Evolutionary conservation across 1,140 invertebrate species (phyloP), one percentile per base, ranked within the genome.

Genomic region (Oppia nitens): DNA sequence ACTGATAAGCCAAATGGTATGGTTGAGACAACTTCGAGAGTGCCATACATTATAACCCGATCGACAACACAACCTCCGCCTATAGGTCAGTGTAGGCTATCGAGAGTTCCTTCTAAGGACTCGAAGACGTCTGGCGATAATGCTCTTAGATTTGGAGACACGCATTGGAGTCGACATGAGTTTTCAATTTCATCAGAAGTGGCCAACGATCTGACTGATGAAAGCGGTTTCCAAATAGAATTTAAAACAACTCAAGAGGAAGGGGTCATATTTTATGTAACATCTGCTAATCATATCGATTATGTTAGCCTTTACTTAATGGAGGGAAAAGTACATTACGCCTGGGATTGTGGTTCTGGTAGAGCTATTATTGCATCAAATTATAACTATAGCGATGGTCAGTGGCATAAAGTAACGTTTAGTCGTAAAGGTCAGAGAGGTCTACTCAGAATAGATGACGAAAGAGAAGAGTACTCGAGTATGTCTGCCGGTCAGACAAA

Each of bases 201-300:
- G 50, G 59, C 59, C 29, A 55, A 47, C 4, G 59, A 40, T 17
- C 75, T 82, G 49, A 77, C 77, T 29, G 78, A 80, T 25, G 75
- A 78, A 21, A 64, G 66, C 66, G 81, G 83, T 52, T 82, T 94
- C 63, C 80, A 81, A 17, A 74, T 96, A 12, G 79, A 85, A 23
- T 81, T 98, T 69, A 84, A 84, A 64, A 94, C 92, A 0, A 76
- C 74, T 32, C 75, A 79, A 51, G 68, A 76, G 0, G 79, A 88
- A 64, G 93, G 94, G 47, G 76, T 95, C 1, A 76, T 92, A 32
- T 85, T 96, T 70, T 96, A 92, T 70, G 80, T 82, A 0, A 72
- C 81, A 0, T 80, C 85, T 60, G 69, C 71, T 50, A 70, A 73
- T 6, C 81, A 83, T 20, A 74, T 74, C 27, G 84, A 95, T 67